Evolutionary conservation across 2,888 invertebrate species (phyloP).

Genomic region (Ectropis crepuscularia): DNA sequence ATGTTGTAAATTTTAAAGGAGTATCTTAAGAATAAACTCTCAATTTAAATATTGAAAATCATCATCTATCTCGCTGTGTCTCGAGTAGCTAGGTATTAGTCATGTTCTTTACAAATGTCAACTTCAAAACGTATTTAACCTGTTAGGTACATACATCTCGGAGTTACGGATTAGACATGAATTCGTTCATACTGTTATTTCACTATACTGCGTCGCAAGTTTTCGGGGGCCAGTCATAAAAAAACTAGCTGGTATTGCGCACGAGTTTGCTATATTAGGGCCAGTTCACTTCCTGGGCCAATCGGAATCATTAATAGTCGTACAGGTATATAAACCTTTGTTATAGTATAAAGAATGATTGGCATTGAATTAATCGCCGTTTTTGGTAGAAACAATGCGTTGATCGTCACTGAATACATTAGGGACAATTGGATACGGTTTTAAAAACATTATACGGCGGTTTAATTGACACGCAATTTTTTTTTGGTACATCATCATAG

Average conservation of each 20-base stretch:
- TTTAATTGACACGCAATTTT: background rate
- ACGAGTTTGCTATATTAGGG: constrained; percentile 40
- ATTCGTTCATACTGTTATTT: constrained; percentile 16
- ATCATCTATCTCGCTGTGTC: too few relatives aligned
- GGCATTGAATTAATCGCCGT: constrained; percentile 23
- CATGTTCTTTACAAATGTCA: too few relatives aligned
- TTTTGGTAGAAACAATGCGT: constrained; percentile 12
- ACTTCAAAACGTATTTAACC: too few relatives aligned
- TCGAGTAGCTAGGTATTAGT: too few relatives aligned
- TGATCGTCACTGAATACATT: constrained; percentile 6
- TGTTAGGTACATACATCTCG: background rate
- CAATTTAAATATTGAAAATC: too few relatives aligned
- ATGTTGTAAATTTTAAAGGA: too few relatives aligned
- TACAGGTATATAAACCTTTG: constrained; percentile 31
- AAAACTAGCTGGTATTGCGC: constrained; percentile 43
- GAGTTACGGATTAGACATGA: background rate
- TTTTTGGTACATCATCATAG: background rate
- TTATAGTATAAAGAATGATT: constrained; percentile 30
- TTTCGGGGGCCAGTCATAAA: constrained; percentile 52
- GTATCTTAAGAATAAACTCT: too few relatives aligned
- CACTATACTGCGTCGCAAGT: constrained; percentile 33
- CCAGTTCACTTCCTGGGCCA: constrained; percentile 40
- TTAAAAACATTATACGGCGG: background rate
- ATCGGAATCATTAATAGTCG: constrained; percentile 37
- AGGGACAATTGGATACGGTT: constrained; percentile 3